Percentiles rank a stretch among this genome's conserved stretches.
Conservation (phyloP, 2,113 vertebrate genomes). For the Chloroceryle aenea region DNA sequence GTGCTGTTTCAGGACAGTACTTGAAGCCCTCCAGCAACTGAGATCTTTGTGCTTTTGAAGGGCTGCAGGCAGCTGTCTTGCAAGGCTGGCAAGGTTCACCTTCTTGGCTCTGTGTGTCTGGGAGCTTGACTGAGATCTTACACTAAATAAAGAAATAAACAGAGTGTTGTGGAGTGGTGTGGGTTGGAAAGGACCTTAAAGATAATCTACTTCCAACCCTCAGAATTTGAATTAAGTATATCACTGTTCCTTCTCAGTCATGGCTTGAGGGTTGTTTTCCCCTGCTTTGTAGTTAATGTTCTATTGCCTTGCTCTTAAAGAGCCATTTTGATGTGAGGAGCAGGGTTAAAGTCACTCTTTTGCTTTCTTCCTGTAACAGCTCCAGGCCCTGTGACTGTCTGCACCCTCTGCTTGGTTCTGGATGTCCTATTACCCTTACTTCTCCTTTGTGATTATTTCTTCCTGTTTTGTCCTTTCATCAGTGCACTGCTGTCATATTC, state of each 20-base stretch:
- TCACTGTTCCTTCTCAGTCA: fast-evolving
- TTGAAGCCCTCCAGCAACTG: fast-evolving
- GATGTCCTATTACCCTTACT: not conserved
- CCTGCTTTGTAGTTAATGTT: not conserved
- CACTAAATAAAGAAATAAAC: not conserved
- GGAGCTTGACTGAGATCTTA: not conserved
- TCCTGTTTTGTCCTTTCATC: not conserved
- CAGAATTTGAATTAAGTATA: not conserved
- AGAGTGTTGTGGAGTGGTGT: not conserved
- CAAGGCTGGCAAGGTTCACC: not conserved
- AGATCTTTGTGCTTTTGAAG: not conserved
- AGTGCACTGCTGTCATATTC: not conserved
- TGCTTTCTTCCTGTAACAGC: not conserved
- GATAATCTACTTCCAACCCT: not conserved
- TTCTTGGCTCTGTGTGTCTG: not conserved
- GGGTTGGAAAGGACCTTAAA: not conserved
- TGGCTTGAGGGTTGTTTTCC: not conserved
- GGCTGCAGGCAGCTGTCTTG: not conserved
- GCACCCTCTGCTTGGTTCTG: not conserved
- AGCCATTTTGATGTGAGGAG: not conserved
- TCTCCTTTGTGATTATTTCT: not conserved
- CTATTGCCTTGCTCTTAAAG: not conserved
- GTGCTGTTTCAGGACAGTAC: not conserved
- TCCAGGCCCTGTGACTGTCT: not conserved
- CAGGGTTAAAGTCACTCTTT: not conserved